These are phyloP conservation scores for Andricus quercusramuli DNA, from an alignment of 2,888 invertebrate species.

Conservation along the genomic window DNA sequence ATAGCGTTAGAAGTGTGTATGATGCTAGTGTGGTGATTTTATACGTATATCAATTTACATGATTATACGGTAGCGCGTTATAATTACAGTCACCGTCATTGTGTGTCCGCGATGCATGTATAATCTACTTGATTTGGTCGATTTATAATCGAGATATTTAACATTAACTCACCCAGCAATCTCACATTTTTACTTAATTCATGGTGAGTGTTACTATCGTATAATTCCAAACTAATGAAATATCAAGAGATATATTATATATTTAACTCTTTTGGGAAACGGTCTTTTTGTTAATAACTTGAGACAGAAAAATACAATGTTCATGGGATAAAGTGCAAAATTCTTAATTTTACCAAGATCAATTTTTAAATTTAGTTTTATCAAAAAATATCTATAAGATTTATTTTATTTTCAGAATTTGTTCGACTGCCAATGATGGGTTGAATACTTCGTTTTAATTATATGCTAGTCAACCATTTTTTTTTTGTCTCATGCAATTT, in stretches of 20 bases:
- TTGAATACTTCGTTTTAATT: too few relatives aligned
- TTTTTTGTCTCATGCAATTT: too few relatives aligned
- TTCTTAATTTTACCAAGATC: too few relatives aligned
- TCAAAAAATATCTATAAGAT: too few relatives aligned
- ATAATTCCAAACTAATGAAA: constrained; percentile 6
- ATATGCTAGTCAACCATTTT: too few relatives aligned
- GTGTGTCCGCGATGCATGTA: constrained; percentile 44
- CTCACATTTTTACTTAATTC: constrained; percentile 20
- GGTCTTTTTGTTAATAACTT: too few relatives aligned
- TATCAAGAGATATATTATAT: background rate
- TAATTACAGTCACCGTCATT: constrained; percentile 47
- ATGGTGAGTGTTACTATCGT: background rate
- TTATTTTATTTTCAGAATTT: too few relatives aligned
- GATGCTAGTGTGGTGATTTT: constrained; percentile 42
- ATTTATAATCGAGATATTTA: constrained; percentile 39
- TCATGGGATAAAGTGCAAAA: too few relatives aligned
- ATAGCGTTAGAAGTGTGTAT: constrained; percentile 24
- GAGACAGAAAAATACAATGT: too few relatives aligned
- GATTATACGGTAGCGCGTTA: constrained; percentile 54
- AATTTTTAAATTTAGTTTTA: too few relatives aligned
- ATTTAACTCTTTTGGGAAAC: background rate
- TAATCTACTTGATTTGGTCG: constrained; percentile 45
- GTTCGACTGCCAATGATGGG: too few relatives aligned
- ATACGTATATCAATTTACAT: constrained; percentile 54
- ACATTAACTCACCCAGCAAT: constrained; percentile 12